Percentiles rank a stretch among this genome's conserved stretches.
These are phyloP conservation scores for Falco concolor DNA, from an alignment of 2,797 vertebrate species.

Conservation along the genomic window DNA sequence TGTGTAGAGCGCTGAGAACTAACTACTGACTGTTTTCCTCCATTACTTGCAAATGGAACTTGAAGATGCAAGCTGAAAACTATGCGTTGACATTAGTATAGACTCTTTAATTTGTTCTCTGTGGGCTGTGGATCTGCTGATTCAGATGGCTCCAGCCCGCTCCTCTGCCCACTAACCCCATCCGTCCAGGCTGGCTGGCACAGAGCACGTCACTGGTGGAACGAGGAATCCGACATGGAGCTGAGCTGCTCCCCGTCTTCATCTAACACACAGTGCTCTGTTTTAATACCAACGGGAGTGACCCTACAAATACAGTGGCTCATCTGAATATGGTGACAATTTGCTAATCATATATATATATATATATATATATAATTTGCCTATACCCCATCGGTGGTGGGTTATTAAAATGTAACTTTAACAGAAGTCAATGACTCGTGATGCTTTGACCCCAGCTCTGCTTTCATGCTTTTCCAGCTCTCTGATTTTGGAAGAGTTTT, in stretches of 20 bases:
- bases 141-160: slow-evolving; percentile 72
- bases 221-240: background rate
- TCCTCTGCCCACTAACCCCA: slow-evolving; percentile 69
- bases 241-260: background rate
- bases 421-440: background rate
- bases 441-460: background rate
- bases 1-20: slow-evolving; percentile 55
- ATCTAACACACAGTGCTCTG: background rate
- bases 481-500: background rate
- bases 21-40: slow-evolving; percentile 55
- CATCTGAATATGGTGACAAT: background rate
- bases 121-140: slow-evolving; percentile 77
- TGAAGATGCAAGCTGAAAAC: slow-evolving; percentile 73
- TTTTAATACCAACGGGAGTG: background rate
- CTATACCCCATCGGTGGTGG: fast-evolving
- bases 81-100: slow-evolving; percentile 71
- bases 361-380: background rate
- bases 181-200: background rate
- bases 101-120: slow-evolving; percentile 74
- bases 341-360: background rate
- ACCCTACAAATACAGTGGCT: background rate
- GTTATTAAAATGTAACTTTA: background rate
- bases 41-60: slow-evolving; percentile 56
- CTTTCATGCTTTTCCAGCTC: background rate
- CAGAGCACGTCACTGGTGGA: background rate